Conservation (phyloP, 2,113 vertebrate species). For the Athene cunicularia region DNA sequence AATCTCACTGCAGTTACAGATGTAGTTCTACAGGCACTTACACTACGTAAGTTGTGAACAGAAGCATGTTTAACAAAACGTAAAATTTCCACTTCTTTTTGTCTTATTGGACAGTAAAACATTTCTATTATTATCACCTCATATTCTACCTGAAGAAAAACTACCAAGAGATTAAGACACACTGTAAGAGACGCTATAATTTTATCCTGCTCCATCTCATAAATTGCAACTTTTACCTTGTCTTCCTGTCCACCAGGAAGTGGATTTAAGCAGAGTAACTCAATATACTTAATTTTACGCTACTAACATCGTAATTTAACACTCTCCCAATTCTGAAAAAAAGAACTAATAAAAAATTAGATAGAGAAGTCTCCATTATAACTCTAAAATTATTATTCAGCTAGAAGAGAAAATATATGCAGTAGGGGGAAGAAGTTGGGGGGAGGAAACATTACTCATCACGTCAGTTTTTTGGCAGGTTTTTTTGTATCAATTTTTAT, state of each 20-base stretch:
- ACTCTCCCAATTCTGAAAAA: neutral
- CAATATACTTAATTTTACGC: neutral
- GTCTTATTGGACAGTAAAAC: neutral
- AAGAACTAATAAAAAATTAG: no score
- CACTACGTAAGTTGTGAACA: fast-evolving
- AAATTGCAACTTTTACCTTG: neutral
- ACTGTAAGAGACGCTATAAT: neutral
- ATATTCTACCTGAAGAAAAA: neutral
- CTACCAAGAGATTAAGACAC: neutral
- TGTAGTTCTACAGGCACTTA: neutral
- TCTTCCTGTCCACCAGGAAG: neutral
- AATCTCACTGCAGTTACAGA: neutral
- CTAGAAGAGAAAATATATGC: neutral
- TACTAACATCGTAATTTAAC: neutral
- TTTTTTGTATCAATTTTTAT: neutral
- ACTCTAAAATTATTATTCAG: neutral
- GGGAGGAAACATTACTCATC: neutral
- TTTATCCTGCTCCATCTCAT: neutral
- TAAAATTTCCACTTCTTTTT: neutral
- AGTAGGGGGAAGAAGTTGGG: neutral
- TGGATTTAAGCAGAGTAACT: neutral
- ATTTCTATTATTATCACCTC: neutral
- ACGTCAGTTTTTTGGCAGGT: fast-evolving
- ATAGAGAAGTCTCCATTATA: neutral
- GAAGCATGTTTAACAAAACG: neutral